Conservation (phyloP, 2,888 invertebrate genomes). For the Pollenia angustigena region DNA sequence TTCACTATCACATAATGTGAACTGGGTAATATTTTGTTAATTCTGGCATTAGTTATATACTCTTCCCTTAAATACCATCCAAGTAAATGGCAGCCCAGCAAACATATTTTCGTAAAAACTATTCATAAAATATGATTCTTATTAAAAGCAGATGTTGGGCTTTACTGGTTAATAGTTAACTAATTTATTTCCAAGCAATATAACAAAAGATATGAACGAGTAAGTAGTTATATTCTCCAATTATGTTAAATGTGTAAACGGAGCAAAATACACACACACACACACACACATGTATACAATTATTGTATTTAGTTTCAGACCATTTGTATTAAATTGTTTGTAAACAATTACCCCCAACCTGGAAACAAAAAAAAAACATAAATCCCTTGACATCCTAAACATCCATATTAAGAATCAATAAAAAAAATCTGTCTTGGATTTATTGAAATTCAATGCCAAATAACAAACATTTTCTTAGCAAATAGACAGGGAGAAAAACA, state of each 20-base stretch:
- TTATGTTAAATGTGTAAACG: too few relatives aligned
- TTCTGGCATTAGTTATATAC: too few relatives aligned
- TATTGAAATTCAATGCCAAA: constrained; percentile 29
- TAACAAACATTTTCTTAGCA: not conserved
- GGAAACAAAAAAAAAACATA: not conserved
- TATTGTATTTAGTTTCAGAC: constrained; percentile 32
- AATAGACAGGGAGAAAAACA: not conserved
- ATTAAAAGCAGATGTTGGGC: not conserved
- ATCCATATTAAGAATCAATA: not conserved
- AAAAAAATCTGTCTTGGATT: constrained; percentile 21
- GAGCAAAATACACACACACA: not conserved
- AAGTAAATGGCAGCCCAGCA: not conserved
- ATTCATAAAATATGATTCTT: not conserved
- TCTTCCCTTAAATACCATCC: not conserved
- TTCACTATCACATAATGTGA: too few relatives aligned
- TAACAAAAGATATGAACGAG: too few relatives aligned
- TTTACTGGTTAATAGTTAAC: not conserved
- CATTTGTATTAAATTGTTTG: constrained; percentile 49
- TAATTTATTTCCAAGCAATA: too few relatives aligned
- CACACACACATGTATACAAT: not conserved
- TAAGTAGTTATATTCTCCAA: too few relatives aligned
- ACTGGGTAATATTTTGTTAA: too few relatives aligned
- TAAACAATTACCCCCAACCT: constrained; percentile 9
- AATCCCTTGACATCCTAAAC: not conserved
- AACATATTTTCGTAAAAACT: not conserved